phyloP scores from a whole-genome alignment of 2,797 vertebrate genomes.

The Tragopan temminckii region DNA sequence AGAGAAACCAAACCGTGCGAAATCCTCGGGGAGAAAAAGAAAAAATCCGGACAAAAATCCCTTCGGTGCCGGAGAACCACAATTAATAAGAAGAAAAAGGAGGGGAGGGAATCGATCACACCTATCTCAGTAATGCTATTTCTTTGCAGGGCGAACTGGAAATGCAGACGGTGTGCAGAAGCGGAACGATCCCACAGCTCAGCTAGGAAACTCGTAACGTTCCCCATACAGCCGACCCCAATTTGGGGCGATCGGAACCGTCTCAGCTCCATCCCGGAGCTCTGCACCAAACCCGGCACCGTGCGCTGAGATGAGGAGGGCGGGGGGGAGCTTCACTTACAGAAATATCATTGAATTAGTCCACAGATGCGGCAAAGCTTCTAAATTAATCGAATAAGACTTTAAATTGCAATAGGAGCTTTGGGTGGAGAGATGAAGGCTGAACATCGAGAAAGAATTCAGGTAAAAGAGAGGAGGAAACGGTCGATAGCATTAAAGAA shows the following conservation, averaged over 20 bases:
- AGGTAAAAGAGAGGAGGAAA: not conserved
- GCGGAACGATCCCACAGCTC: rapidly evolving
- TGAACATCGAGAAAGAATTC: not conserved
- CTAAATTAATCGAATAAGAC: not conserved
- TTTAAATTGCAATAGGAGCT: not conserved
- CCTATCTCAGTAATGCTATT: rapidly evolving
- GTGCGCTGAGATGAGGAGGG: not conserved
- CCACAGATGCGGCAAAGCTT: not conserved
- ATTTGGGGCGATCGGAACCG: not conserved
- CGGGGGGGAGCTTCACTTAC: not conserved
- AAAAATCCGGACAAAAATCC: not conserved
- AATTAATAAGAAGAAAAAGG: not conserved
- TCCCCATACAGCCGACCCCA: not conserved
- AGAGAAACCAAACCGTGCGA: not conserved
- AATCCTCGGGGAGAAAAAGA: not conserved
- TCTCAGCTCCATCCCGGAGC: not conserved
- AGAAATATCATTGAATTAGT: not conserved
- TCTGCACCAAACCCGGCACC: not conserved
- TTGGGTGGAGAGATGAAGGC: not conserved
- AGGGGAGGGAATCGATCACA: rapidly evolving
- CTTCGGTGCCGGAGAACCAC: not conserved
- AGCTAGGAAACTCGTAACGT: rapidly evolving
- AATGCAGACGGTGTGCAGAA: not conserved
- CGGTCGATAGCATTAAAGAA: not conserved
- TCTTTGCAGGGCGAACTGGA: not conserved